Conservation (phyloP, 2,113 vertebrate species). For the Sapayoa aenigma region DNA sequence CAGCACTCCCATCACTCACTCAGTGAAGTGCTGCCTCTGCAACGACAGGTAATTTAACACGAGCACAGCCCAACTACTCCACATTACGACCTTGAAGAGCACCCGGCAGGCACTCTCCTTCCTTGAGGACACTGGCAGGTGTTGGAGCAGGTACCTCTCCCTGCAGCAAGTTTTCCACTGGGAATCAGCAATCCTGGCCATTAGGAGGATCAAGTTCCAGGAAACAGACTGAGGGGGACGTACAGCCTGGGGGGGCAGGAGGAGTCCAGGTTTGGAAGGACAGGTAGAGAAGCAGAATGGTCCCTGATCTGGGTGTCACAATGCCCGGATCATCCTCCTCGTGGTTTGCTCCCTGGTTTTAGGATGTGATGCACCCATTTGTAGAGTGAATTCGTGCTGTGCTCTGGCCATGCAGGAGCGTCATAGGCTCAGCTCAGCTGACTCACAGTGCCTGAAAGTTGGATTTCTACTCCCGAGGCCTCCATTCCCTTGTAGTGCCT, state of each 20-base stretch:
- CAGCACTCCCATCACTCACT: background rate
- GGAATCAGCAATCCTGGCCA: background rate
- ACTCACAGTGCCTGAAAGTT: background rate
- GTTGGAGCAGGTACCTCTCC: background rate
- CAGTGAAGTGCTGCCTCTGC: background rate
- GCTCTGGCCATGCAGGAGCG: background rate
- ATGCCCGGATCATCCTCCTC: background rate
- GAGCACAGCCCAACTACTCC: background rate
- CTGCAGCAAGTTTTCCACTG: background rate
- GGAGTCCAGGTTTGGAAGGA: background rate
- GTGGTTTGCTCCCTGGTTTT: background rate
- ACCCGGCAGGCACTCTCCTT: background rate
- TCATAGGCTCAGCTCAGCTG: background rate
- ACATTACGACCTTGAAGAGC: background rate
- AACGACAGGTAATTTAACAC: background rate
- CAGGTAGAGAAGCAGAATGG: background rate
- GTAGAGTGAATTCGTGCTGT: fast-evolving
- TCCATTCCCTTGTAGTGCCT: background rate
- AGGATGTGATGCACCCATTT: background rate
- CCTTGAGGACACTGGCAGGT: fast-evolving
- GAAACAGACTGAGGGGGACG: background rate
- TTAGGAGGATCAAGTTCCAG: background rate
- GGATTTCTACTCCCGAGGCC: background rate
- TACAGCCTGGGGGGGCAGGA: background rate
- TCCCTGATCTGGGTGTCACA: background rate